Evolutionary conservation across 2,888 invertebrate genomes (phyloP).

Genomic region (Eumacrocentrus americanus): DNA sequence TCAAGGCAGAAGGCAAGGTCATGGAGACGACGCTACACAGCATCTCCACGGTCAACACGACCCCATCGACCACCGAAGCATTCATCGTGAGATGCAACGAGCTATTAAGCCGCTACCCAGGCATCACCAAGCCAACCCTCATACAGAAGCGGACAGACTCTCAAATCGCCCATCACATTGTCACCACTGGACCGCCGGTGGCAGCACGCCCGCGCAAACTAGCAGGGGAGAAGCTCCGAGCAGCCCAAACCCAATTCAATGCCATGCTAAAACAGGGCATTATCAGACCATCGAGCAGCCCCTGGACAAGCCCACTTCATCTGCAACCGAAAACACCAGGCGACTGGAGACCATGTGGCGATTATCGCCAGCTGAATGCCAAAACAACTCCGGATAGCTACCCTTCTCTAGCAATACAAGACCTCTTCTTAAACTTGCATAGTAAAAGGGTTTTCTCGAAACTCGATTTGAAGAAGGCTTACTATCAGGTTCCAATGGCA

Average conservation of each 20-base stretch:
- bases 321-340: too few relatives aligned
- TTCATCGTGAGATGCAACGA: neutral
- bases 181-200: neutral
- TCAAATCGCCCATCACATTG: too few relatives aligned
- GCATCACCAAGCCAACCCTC: neutral
- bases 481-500: too few relatives aligned
- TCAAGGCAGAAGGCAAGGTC: neutral
- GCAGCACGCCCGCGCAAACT: slow-evolving; percentile 4
- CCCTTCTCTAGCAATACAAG: too few relatives aligned
- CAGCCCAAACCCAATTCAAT: slow-evolving; percentile 6
- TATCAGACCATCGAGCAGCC: neutral
- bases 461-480: too few relatives aligned
- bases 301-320: neutral
- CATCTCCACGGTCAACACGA: neutral
- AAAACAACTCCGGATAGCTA: too few relatives aligned
- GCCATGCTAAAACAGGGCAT: slow-evolving; percentile 1
- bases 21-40: neutral
- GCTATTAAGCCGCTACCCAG: neutral
- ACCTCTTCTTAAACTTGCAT: too few relatives aligned
- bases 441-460: too few relatives aligned
- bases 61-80: neutral
- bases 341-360: too few relatives aligned
- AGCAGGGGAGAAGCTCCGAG: slow-evolving; percentile 4
- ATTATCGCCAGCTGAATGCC: too few relatives aligned
- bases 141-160: too few relatives aligned